These are phyloP conservation scores for Nothocercus nigrocapillus DNA, from an alignment of 2,113 vertebrate species.

Conservation along the genomic window DNA sequence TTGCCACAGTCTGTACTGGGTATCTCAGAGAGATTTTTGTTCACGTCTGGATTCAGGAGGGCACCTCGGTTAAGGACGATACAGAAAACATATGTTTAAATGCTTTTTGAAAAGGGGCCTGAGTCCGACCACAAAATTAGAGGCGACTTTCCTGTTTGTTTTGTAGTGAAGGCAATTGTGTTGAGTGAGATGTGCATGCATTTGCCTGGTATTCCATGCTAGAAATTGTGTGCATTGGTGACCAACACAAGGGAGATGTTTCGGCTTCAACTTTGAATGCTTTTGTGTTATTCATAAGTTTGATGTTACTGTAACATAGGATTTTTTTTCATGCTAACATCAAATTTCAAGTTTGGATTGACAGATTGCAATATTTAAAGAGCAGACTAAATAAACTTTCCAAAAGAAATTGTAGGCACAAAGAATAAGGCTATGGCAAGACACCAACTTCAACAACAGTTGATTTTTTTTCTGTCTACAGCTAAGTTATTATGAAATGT, in stretches of 20 bases:
- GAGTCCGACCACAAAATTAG: conserved; percentile 62
- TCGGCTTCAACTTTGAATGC: conserved; percentile 33
- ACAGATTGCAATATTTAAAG: conserved; percentile 62
- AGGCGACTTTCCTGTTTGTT: conserved; percentile 68
- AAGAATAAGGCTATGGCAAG: conserved; percentile 69
- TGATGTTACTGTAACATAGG: conserved; percentile 50
- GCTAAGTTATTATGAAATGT: conserved; percentile 54
- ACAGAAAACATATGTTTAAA: conserved; percentile 52
- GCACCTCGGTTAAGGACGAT: neutral
- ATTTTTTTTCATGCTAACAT: conserved; percentile 23
- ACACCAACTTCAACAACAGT: conserved; percentile 68
- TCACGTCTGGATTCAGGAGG: neutral
- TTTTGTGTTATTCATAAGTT: conserved; percentile 45
- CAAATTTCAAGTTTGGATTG: conserved; percentile 62
- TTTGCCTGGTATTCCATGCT: conserved; percentile 26
- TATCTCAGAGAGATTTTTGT: neutral
- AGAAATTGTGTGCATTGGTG: conserved; percentile 5
- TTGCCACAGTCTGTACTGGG: neutral
- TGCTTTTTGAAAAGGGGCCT: conserved; percentile 40
- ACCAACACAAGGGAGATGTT: conserved; percentile 35
- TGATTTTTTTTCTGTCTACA: conserved; percentile 58
- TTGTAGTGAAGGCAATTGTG: conserved; percentile 53
- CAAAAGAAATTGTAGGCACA: conserved; percentile 56
- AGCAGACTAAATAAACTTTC: conserved; percentile 71
- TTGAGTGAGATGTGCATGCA: neutral